A percentile compares a stretch with the other conserved stretches of the same genome.
phyloP scores from a whole-genome alignment of 2,797 vertebrate species.

The Platyrinchus mystaceus region DNA sequence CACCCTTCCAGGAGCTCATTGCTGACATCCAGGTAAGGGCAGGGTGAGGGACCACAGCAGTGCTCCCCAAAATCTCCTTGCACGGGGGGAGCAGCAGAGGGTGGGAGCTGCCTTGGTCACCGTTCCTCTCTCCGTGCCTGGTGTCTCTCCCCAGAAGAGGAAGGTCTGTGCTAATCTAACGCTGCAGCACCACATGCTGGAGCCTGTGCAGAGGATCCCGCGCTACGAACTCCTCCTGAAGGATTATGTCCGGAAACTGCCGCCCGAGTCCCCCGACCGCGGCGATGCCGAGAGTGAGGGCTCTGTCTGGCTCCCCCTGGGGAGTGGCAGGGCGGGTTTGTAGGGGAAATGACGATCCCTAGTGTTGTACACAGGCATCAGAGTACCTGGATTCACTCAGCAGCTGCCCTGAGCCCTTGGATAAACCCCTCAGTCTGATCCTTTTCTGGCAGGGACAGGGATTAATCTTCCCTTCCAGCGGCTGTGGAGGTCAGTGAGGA shows the following conservation, averaged over 20 bases:
- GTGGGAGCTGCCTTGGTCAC: neutral
- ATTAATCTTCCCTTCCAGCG: neutral
- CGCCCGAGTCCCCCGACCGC: conserved; percentile 74
- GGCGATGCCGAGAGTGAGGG: conserved; percentile 76
- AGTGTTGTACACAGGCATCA: too few species aligned
- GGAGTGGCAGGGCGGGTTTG: neutral
- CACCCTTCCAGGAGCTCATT: conserved; percentile 81
- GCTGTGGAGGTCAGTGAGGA: neutral
- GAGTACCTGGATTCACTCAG: neutral
- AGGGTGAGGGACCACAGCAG: rapidly evolving
- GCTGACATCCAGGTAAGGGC: conserved; percentile 81
- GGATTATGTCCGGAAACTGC: conserved; percentile 85
- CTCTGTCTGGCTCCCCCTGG: neutral
- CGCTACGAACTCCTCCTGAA: conserved; percentile 88
- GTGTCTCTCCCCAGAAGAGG: conserved; percentile 56
- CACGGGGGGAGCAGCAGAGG: neutral
- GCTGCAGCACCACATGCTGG: conserved; percentile 79
- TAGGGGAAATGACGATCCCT: neutral
- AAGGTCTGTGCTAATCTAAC: conserved; percentile 79
- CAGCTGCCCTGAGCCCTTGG: neutral
- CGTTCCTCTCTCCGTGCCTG: neutral
- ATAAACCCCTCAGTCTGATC: neutral
- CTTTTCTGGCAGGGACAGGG: neutral
- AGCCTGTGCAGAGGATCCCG: conserved; percentile 85
- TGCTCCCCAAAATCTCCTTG: neutral